phyloP scores from a whole-genome alignment of 37 sponge, comb jelly and placozoan genomes.

The Aplysina aerophoba region DNA sequence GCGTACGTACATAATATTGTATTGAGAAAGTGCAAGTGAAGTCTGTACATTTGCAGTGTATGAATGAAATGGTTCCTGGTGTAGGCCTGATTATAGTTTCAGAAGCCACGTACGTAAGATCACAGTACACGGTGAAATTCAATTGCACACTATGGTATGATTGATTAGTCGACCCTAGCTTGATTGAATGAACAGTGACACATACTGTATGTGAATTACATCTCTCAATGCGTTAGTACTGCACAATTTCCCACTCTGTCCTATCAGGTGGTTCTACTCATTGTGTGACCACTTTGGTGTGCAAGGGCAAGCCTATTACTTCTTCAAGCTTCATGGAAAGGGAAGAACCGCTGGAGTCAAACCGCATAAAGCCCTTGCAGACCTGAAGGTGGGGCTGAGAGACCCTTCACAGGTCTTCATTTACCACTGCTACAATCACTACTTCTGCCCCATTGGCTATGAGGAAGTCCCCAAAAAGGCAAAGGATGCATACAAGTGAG shows the following conservation, averaged over 20 bases:
- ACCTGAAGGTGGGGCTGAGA: constrained; percentile 74
- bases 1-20: too few relatives aligned
- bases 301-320: constrained; percentile 62
- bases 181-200: too few relatives aligned
- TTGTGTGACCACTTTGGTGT: constrained; percentile 66
- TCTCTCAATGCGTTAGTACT: background rate
- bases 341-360: constrained; percentile 67
- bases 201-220: too few relatives aligned
- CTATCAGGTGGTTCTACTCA: constrained; percentile 74
- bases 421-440: constrained; percentile 89
- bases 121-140: too few relatives aligned
- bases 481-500: constrained; percentile 76
- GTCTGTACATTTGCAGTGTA: too few relatives aligned
- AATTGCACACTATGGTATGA: too few relatives aligned
- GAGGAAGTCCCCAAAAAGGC: constrained; percentile 70
- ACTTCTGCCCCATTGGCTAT: constrained; percentile 90
- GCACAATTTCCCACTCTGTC: background rate
- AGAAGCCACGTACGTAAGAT: too few relatives aligned
- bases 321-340: constrained; percentile 84
- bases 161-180: too few relatives aligned
- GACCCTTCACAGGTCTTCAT: constrained; percentile 61
- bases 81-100: too few relatives aligned
- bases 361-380: constrained; percentile 56
- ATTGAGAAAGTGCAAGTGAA: too few relatives aligned
- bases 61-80: too few relatives aligned